Percentiles rank a stretch among this genome's conserved stretches.
Evolutionary conservation across 2,888 invertebrate genomes (phyloP).

Genomic region (Netelia fuscicornis): DNA sequence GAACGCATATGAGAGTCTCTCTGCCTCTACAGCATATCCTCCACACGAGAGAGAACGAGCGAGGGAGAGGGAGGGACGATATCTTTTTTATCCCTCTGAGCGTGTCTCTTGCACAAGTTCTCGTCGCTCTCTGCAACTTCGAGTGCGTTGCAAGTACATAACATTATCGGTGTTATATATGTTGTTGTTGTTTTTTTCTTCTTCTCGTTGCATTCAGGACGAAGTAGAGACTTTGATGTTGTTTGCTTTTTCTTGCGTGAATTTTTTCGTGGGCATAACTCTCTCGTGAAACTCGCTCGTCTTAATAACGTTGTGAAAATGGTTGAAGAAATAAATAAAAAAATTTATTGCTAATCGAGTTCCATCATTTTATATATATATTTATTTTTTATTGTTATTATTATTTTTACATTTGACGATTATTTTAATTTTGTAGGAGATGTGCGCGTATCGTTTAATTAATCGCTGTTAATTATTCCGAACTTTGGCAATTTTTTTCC

Average conservation of each 20-base stretch:
- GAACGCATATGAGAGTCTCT: conserved; percentile 9
- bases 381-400: too few relatives aligned
- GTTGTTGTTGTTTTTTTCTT: background rate
- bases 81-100: conserved; percentile 41
- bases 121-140: conserved; percentile 37
- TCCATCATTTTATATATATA: too few relatives aligned
- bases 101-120: conserved; percentile 29
- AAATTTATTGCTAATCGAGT: too few relatives aligned
- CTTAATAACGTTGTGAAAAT: background rate
- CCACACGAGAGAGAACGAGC: background rate
- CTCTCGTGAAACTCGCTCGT: background rate
- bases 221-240: background rate
- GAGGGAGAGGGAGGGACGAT: background rate
- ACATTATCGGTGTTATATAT: conserved; percentile 33
- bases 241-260: background rate
- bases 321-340: background rate
- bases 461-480: background rate
- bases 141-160: conserved; percentile 49
- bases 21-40: conserved; percentile 22
- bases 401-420: too few relatives aligned
- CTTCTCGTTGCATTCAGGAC: background rate
- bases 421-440: too few relatives aligned
- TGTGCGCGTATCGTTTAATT: background rate
- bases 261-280: background rate
- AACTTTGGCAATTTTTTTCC: background rate